Evolutionary conservation across 2,113 vertebrate genomes (phyloP), one percentile per base, ranked within the genome.

Genomic region (Phylloscopus trochiloides): DNA sequence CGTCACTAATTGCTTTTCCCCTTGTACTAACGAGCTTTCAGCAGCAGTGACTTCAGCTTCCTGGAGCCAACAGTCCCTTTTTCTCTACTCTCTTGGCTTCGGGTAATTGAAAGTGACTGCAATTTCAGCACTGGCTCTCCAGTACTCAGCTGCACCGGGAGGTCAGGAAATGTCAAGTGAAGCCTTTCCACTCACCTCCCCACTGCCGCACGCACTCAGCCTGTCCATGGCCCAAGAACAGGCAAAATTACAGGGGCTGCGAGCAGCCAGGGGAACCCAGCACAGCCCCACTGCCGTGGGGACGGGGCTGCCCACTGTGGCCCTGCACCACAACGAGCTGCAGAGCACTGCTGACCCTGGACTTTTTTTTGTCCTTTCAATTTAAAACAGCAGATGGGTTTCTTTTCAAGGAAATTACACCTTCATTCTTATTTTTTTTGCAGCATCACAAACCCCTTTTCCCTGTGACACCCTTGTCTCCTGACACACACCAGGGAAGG

Each of bases 71-170:
- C 91, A 97, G 97, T 84, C 90, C 92, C 96, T 97, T 96, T 97
- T 96, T 57, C 95, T 95, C 95, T 95, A 96, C 97, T 97, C 97
- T 97, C 93, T 67, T 94, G 73, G 86, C 92, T 96, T 95, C 38
- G 45, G 96, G 96, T 98, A 98, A 98, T 98, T 97, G 97, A 97
- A 98, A 98, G 97, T 76, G 97, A 97, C 98, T 98, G 97, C 96
- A 97, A 97, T 97, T 97, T 97, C 97, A 96, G 96, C 48, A 62
- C 96, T 67, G 88, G 91, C 96, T 98, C 96, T 97, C 94, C 52
- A 42, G 97, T 68, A 96, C 96, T 98, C 98, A 98, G 97, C 95
- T 94, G 91, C 91, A 96, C 96, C 10, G 31, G 51, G 90, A 97
- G 98, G 98, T 98, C 97, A 98, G 73, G 24, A 94, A 67, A 92